Base-by-base conservation (phyloP, 2,888 invertebrate genomes). In the Noctua janthina region DNA sequence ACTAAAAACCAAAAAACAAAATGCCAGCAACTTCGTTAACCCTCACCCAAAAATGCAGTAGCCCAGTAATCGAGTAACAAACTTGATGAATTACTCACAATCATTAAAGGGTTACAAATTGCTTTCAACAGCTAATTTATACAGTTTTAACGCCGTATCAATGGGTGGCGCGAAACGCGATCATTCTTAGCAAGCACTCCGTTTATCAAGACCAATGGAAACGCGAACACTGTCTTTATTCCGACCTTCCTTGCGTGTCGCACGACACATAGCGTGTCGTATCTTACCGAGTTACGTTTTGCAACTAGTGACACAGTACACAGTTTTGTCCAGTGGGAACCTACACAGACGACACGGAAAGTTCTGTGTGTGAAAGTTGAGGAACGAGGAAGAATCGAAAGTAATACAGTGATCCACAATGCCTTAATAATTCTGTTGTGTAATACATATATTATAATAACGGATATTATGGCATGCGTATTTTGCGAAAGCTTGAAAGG, bases 221-320 rank as follows among this genome's bases (percentile, higher is more conserved):
- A 87, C 87, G 86, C 86, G 89, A 88, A 88, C 80, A 88, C 90
- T 91, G 93, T 94, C 93, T 93, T 90, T 92, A 92, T 93, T 92
- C 87, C 84, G 82, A 86, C 87, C 86, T 84, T 79, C 86, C 93
- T 89, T 43, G 94, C 95, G 95, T 95, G 95, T 84, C 64, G 68
- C 95, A 95, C 95, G 95, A 92, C 54, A 95, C 78, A 74, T 94
- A 81, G 92, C 94, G 92, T 94, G 94, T 78, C 74, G 17, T 73
- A 77, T 75, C 85, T 79, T 82, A 82, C 79, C 79, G 56, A 73
- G 62, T 64, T 59, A 51, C 78, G 83, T 85, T 82, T 89, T 83
- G 83, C 89, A 85, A 69, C 87, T 74, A 68, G 73, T 20, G 20
- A 69, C 86, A 84, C 86, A 62, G 79, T 82, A 56, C 69, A 76